These are phyloP conservation scores for Rana temporaria DNA, from an alignment of 2,113 vertebrate species.

Conservation along the genomic window DNA sequence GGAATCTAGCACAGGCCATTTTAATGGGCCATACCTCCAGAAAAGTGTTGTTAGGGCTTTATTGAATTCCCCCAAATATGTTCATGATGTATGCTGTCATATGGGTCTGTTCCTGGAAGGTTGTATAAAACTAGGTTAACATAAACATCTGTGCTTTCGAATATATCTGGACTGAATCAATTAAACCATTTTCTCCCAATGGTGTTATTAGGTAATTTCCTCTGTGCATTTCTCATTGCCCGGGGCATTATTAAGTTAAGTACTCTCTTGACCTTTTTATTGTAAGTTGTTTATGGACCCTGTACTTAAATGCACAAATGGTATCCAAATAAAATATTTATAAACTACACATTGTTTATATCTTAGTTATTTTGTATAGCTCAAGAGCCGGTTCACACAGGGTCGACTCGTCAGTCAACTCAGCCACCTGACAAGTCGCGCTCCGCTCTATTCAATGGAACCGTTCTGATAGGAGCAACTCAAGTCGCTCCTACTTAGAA, in stretches of 20 bases:
- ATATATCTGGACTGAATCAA: slow-evolving; percentile 43
- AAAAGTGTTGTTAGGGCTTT: no score
- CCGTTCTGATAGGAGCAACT: no score
- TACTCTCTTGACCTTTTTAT: slow-evolving; percentile 39
- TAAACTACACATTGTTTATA: no score
- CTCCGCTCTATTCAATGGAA: no score
- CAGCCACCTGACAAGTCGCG: no score
- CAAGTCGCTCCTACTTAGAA: no score
- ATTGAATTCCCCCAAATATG: background rate
- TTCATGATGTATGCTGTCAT: slow-evolving; percentile 1
- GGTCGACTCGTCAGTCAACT: no score
- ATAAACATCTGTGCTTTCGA: slow-evolving; percentile 38
- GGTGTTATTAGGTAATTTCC: slow-evolving; percentile 52
- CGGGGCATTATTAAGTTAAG: slow-evolving; percentile 20
- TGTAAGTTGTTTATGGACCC: background rate
- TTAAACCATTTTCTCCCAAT: slow-evolving; percentile 33
- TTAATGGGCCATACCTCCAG: background rate
- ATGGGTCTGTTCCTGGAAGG: slow-evolving; percentile 17
- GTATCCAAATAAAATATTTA: background rate
- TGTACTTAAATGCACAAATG: background rate
- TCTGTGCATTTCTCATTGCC: slow-evolving; percentile 29
- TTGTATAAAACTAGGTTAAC: slow-evolving; percentile 42
- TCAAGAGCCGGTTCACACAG: no score
- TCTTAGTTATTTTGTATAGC: no score
- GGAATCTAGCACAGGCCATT: no score